These are phyloP conservation scores for Echinops telfairi DNA, from an alignment of 2,113 vertebrate species.

Conservation along the genomic window DNA sequence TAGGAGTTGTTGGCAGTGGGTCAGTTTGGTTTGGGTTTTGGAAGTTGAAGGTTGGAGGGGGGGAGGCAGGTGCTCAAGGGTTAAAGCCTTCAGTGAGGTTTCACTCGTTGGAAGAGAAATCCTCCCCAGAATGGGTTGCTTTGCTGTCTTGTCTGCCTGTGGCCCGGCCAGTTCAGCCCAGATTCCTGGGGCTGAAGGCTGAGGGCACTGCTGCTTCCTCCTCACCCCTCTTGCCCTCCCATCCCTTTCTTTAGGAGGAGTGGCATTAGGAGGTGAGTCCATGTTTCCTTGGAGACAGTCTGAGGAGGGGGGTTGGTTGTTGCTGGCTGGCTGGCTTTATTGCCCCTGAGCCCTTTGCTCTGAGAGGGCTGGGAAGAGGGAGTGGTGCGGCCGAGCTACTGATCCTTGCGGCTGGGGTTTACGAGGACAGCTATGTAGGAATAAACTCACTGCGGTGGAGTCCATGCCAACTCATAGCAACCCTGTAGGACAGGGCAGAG, in stretches of 20 bases:
- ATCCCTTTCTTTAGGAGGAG: background rate
- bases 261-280: background rate
- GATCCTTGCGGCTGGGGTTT: background rate
- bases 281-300: slow-evolving; percentile 37
- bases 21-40: too few relatives aligned
- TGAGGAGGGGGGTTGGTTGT: background rate
- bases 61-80: background rate
- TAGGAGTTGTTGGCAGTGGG: too few relatives aligned
- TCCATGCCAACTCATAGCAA: too few relatives aligned
- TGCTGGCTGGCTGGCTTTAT: slow-evolving; percentile 46
- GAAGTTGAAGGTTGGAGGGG: too few relatives aligned
- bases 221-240: background rate
- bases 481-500: too few relatives aligned
- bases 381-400: slow-evolving; percentile 26
- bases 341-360: slow-evolving; percentile 71
- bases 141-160: background rate
- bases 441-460: too few relatives aligned
- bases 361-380: slow-evolving; percentile 46
- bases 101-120: background rate
- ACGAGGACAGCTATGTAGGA: background rate
- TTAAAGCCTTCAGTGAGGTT: slow-evolving; percentile 21
- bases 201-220: background rate
- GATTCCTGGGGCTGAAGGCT: slow-evolving; percentile 28
- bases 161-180: background rate
- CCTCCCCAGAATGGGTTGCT: background rate